Conservation (phyloP, 2,113 vertebrate genomes). For the Ellobius talpinus region DNA sequence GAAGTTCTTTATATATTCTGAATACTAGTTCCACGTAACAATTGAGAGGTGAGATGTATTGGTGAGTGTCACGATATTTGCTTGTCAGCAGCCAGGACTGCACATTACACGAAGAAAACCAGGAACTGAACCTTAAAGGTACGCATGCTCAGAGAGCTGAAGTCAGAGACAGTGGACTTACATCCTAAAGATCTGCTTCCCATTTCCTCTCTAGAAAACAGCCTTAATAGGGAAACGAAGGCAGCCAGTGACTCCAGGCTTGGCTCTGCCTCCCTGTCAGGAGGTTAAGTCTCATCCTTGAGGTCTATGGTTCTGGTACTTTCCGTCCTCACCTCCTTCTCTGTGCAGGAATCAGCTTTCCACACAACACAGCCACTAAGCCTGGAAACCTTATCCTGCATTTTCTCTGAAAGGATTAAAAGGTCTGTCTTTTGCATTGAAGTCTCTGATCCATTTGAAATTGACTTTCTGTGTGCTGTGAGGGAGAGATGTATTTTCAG, state of each 20-base stretch:
- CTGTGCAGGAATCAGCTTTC: neutral
- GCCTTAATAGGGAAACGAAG: neutral
- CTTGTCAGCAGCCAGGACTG: neutral
- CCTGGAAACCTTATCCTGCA: neutral
- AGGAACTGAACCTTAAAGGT: neutral
- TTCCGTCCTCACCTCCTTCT: neutral
- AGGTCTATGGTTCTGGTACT: neutral
- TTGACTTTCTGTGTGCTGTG: neutral
- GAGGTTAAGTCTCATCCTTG: too few relatives aligned
- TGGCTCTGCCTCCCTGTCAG: neutral
- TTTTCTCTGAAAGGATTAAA: slow-evolving; percentile 10
- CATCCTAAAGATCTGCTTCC: neutral
- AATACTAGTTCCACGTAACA: neutral
- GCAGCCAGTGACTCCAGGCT: neutral
- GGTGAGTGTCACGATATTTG: neutral
- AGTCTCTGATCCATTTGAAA: neutral
- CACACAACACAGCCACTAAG: neutral
- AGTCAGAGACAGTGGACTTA: neutral
- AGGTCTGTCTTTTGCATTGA: neutral
- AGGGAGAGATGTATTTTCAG: neutral
- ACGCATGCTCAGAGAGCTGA: neutral
- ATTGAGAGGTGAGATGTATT: neutral
- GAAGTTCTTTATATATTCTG: slow-evolving; percentile 4
- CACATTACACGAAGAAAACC: too few relatives aligned
- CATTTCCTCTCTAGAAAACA: neutral